These are phyloP conservation scores for Cephalopachus bancanus DNA, from an alignment of 2,797 vertebrate species.

Conservation along the genomic window DNA sequence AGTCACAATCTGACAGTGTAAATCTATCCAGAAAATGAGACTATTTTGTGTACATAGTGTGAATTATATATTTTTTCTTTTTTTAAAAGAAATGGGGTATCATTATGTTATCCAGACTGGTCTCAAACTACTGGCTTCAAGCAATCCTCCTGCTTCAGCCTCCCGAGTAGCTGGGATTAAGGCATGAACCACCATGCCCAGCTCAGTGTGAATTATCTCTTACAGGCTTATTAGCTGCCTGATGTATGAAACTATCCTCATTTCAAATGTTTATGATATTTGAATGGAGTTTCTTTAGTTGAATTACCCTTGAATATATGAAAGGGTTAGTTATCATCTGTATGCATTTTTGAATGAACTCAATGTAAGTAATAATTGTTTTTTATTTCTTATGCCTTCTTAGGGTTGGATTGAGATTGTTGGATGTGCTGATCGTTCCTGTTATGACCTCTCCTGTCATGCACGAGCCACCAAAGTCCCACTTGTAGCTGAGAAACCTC, in stretches of 20 bases:
- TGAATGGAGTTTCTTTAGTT: neutral
- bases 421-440: constrained; percentile 98
- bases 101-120: neutral
- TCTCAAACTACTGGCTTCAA: neutral
- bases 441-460: constrained; percentile 96
- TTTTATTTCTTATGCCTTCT: constrained; percentile 62
- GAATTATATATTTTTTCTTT: neutral
- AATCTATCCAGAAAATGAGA: neutral
- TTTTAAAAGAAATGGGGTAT: neutral
- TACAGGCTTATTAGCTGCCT: neutral
- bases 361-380: neutral
- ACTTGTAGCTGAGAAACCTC: constrained; percentile 96
- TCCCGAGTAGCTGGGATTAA: neutral
- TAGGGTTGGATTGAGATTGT: constrained; percentile 99
- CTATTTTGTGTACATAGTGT: neutral
- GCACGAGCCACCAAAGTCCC: constrained; percentile 97
- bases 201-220: neutral
- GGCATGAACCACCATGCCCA: neutral
- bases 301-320: neutral
- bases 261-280: constrained; percentile 20
- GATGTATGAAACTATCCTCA: neutral
- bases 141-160: neutral
- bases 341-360: neutral
- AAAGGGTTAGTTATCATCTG: neutral
- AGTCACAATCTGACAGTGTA: neutral